Base-by-base conservation (phyloP, 1,140 invertebrate species). In the Pogonomyrmex barbatus region DNA sequence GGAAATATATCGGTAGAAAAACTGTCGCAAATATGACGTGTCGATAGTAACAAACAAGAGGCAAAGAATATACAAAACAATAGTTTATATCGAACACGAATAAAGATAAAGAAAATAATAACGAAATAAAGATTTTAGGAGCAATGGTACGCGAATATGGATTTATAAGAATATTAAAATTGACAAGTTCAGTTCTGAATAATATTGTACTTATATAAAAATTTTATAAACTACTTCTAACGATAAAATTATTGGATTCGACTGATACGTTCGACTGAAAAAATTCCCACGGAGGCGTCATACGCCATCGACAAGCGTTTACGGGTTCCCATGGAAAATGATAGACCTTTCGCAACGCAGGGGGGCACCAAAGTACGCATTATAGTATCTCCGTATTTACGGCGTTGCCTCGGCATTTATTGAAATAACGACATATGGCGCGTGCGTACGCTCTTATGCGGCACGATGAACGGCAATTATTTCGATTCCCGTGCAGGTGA, bases 371-470 rank as follows among this genome's bases (percentile, higher is more conserved):
- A 75, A 14, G 87, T 71, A 79, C 81, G 56, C 75, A 84, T 89
- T 90, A 88, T 87, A 77, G 54, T 92, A 90, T 92, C 81, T 88
- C 87, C 85, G 81, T 87, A 70, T 91, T 90, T 88, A 84, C 50
- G 47, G 68, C 36, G 67, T 58, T 52, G 73, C 60, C 75, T 42
- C 75, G 86, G 60, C 36, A 68, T 75, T 70, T 63, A 71, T 68
- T 79, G 87, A 90, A 78, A 81, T 68, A 39, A 68, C 88, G 92
- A 88, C 92, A 93, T 93, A 91, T 93, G 92, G 92, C 65, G 62
- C 86, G 85, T 67, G 62, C 79, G 12, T 67, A 54, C 12, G 24
- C 62, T 39, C 52, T 71, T 83, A 36, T 8, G 71, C 24, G 9
- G 36, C 68, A 52, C 30, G 30, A 52, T 52, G 47, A 71, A 52